Evolutionary conservation across 1,140 invertebrate genomes (phyloP), one percentile per base, ranked within the genome.

Genomic region (Spodoptera litura): DNA sequence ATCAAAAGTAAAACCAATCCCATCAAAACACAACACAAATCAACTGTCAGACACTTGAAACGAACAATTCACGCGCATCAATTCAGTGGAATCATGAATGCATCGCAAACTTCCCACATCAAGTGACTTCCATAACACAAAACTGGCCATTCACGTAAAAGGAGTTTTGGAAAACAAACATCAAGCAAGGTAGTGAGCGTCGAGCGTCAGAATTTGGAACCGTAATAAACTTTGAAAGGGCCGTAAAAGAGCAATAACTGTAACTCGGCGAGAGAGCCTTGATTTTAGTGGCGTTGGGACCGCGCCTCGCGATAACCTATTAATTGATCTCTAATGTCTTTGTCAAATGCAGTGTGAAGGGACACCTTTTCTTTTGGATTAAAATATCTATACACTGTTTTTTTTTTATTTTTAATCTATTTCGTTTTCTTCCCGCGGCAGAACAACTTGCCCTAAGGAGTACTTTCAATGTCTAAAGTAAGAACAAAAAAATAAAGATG

Each of bases 201-300:
- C 59, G 76, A 66, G 80, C 86, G 84, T 86, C 86, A 90, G 91
- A 92, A 92, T 94, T 93, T 87, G 91, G 91, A 78, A 87, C 90
- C 91, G 91, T 91, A 92, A 93, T 94, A 94, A 94, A 94, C 77
- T 94, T 92, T 92, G 92, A 94, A 94, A 94, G 92, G 91, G 89
- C 92, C 90, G 91, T 94, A 93, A 93, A 94, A 94, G 90, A 89
- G 89, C 91, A 87, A 89, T 94, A 93, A 93, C 92, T 93, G 92
- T 94, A 91, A 92, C 86, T 93, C 84, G 86, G 87, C 84, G 88
- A 80, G 74, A 86, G 87, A 85, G 87, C 83, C 85, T 44, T 89
- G 90, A 93, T 94, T 94, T 93, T 93, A 94, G 91, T 92, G 87
- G 86, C 88, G 85, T 68, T 79, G 84, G 87, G 86, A 85, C 85